Evolutionary conservation across 2,113 vertebrate genomes (phyloP), one percentile per base, ranked within the genome.

Genomic region (Fulmarus glacialis): DNA sequence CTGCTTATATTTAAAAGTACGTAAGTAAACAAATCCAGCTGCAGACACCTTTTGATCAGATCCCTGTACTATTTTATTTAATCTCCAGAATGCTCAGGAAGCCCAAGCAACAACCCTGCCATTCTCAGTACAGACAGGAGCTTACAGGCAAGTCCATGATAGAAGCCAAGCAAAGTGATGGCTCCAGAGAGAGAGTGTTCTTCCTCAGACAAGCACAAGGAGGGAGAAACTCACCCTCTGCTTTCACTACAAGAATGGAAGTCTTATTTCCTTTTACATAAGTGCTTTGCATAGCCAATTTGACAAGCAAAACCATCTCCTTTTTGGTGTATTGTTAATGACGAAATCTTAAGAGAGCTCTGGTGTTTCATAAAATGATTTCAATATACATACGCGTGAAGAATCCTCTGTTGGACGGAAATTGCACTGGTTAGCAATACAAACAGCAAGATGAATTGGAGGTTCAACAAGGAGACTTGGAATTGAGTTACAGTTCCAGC

Each of bases 281-380:
- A 95, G 34, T 71, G 52, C 30, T 95, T 91, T 93, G 72, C 94
- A 89, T 48, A 82, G 83, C 52, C 64, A 79, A 60, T 82, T 27
- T 93, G 70, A 89, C 87, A 94, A 78, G 90, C 72, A 96, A 95
- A 91, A 48, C 47, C 73, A 75, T 48, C 60, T 89, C 75, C 53
- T 70, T 92, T 89, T 67, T 81, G 72, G 92, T 90, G 86, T 60
- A 92, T 74, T 84, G 81, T 93, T 87, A 78, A 93, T 70, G 40
- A 93, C 13, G 34, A 83, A 96, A 68, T 40, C 62, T 58, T 68
- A 53, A 58, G 82, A 90, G 73, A 89, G 38, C 48, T 82, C 73
- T 72, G 40, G 38, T 85, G 53, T 91, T 95, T 85, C 84, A 63
- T 3, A 36, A 36, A 90, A 36, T 27, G 29, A 62, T 79, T 87